Evolutionary conservation across 2,113 vertebrate species (phyloP).

Genomic region (Centropus bengalensis): DNA sequence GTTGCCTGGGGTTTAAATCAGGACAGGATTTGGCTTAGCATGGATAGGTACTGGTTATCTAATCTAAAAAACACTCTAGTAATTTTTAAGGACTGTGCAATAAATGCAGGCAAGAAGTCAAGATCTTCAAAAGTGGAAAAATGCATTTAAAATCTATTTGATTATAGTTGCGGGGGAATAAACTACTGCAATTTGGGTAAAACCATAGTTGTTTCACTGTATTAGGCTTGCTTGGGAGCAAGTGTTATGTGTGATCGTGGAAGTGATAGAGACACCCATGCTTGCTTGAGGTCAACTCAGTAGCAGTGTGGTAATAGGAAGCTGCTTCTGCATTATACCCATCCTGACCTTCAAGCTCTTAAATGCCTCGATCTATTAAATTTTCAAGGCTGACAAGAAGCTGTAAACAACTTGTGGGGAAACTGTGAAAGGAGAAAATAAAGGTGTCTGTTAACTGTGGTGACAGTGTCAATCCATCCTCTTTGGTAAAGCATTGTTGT

Average conservation of each 20-base stretch:
- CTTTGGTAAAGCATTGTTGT: background rate
- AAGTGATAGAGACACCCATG: background rate
- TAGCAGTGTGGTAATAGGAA: background rate
- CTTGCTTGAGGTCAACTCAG: background rate
- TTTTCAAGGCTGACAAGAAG: background rate
- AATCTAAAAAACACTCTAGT: background rate
- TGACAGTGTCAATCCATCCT: background rate
- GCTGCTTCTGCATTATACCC: too few relatives aligned
- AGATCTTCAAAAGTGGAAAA: background rate
- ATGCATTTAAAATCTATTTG: background rate
- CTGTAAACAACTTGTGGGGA: background rate
- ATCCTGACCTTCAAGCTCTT: background rate
- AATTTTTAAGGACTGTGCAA: background rate
- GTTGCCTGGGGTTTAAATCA: slow-evolving; percentile 27
- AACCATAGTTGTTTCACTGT: background rate
- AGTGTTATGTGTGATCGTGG: background rate
- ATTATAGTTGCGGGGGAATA: background rate
- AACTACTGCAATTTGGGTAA: background rate
- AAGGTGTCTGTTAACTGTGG: background rate
- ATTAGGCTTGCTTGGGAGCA: background rate
- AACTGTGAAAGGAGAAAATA: background rate
- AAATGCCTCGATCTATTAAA: background rate
- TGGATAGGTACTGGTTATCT: background rate
- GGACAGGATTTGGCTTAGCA: background rate
- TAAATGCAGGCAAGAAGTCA: background rate